phyloP scores from a whole-genome alignment of 2,113 vertebrate genomes.

The Nycticryphes semicollaris region DNA sequence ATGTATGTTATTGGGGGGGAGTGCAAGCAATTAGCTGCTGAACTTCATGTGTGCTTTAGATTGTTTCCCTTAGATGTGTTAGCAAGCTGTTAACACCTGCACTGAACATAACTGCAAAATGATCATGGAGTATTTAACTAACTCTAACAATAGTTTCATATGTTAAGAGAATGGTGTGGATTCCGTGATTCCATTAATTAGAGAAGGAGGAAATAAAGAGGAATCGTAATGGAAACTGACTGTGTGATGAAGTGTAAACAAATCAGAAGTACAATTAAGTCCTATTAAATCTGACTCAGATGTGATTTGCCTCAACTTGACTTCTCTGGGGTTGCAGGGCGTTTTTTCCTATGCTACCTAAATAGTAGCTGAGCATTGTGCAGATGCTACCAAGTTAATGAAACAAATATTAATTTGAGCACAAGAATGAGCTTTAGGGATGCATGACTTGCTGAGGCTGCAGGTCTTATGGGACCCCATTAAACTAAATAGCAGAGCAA shows the following conservation, averaged over 20 bases:
- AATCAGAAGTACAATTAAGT: slow-evolving; percentile 38
- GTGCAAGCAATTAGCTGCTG: background rate
- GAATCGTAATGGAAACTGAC: background rate
- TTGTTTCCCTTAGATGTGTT: background rate
- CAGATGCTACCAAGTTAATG: slow-evolving; percentile 12
- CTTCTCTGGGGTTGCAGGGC: background rate
- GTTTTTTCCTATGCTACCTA: background rate
- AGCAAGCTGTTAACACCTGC: background rate
- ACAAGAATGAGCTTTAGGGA: background rate
- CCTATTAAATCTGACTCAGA: background rate
- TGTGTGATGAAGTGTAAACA: slow-evolving; percentile 34
- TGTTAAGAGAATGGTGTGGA: background rate
- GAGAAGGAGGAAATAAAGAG: background rate
- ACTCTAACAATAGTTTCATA: background rate
- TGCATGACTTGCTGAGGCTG: background rate
- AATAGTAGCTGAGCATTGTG: background rate
- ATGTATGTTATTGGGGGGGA: rapidly evolving
- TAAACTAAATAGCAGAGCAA: background rate
- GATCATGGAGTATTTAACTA: background rate
- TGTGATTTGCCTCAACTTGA: slow-evolving; percentile 18
- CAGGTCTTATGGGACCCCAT: background rate
- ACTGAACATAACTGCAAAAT: background rate
- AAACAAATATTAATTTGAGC: background rate
- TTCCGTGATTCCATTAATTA: background rate
- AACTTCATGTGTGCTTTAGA: background rate